Base-by-base conservation (phyloP, 53 echinoderm and acorn worm species). In the Actinopyga echinites region DNA sequence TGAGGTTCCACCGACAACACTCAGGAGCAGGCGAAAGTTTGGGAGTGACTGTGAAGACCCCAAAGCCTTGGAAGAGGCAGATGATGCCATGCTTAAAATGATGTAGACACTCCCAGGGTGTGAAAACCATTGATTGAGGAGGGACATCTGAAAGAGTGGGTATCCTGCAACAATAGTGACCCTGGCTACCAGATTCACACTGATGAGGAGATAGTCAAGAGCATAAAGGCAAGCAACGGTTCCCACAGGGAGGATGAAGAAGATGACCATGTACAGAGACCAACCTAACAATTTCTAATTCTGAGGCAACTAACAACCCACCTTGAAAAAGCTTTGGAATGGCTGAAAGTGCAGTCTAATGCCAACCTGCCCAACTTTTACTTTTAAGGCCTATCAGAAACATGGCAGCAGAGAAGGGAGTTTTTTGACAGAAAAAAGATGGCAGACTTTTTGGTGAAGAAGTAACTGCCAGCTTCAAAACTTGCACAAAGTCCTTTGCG, bases 21-120 rank as follows among this genome's bases (percentile, higher is more conserved):
- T 54, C 1, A 33, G 65, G 10, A 59, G 75, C 32, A 75, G 66
- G 74, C 33, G 9, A 52, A 83, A 88, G 49, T 38, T 40, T 4
- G 8, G 71, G 32, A 69, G 1, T 34, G 15, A 36, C 20, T 19
- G 71, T 30, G 32, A 67, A 4, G 30, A 35, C 61, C 12, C 92
- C 94, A 8, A 15, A 1, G 15, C 17, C 49, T 93, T 11, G 6
- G 54, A 35, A 37, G 8, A 22, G 21, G 69, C 30, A 33, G 20
- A 29, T 30, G 24, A 17, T 33, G 30, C 24, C 26, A 6, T 5
- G 6, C 6, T 58, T 7, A 19, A 58, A 58, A 26, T 8, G 59
- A 15, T 0, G 5, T 0, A 26, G 5, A 19, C 6, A 3, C 26
- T 58, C 6, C 59, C 59, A 57, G 58, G 58, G n/a, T 57, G 58